phyloP scores from a whole-genome alignment of 2,113 vertebrate genomes.

The Nannobrachium achirus region DNA sequence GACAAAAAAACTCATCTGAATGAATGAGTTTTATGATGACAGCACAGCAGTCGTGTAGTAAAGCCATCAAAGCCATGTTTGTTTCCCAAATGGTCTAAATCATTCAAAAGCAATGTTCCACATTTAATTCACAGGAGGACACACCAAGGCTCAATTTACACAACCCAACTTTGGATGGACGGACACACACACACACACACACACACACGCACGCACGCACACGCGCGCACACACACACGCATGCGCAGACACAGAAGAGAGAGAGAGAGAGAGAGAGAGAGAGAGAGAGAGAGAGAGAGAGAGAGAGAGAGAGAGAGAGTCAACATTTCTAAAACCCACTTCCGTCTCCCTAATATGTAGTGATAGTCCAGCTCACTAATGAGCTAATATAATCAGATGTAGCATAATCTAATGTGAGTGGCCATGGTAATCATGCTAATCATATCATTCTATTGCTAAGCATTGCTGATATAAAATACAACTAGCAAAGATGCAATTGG shows the following conservation, averaged over 20 bases:
- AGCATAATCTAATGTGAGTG: constrained; percentile 54
- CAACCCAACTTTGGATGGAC: not conserved
- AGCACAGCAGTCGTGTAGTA: no score
- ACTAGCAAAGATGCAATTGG: no score
- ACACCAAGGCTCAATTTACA: not conserved
- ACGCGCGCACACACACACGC: not conserved
- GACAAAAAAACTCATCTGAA: no score
- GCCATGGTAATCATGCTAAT: constrained; percentile 52
- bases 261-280: no score
- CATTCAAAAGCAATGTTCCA: no score
- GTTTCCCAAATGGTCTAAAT: no score
- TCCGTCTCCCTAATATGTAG: constrained; percentile 32
- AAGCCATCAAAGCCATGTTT: no score
- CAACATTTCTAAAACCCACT: not conserved
- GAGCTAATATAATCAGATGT: constrained; percentile 39
- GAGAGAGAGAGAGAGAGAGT: no score
- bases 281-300: no score
- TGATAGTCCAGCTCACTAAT: constrained; percentile 50
- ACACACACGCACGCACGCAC: not conserved
- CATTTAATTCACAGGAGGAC: no score
- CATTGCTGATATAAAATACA: constrained; percentile 18
- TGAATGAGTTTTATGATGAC: no score
- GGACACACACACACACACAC: not conserved
- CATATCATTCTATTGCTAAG: constrained; percentile 20
- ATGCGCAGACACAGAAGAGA: not conserved